Conservation (phyloP, 1,140 invertebrate species). For the Triops cancriformis region DNA sequence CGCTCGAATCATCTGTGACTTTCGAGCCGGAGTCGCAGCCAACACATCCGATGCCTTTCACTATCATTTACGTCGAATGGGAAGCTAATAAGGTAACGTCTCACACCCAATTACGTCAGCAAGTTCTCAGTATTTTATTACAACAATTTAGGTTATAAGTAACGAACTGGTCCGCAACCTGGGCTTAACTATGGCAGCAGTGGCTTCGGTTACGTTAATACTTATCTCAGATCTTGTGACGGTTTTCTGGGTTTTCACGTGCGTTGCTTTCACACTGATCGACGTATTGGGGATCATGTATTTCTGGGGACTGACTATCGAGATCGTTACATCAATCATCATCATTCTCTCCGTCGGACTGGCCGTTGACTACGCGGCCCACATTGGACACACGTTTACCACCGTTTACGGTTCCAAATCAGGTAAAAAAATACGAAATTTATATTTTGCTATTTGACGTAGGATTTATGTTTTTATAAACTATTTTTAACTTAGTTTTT, state of each 20-base stretch:
- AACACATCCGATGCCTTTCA: conserved; percentile 20
- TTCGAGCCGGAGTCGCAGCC: background rate
- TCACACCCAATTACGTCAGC: background rate
- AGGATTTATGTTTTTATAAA: no score
- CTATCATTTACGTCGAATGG: conserved; percentile 29
- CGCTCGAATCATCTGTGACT: conserved; percentile 4
- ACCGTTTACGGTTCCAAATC: conserved; percentile 40
- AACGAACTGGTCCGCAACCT: conserved; percentile 49
- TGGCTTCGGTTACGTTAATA: conserved; percentile 46
- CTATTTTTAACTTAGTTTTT: no score
- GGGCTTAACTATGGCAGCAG: conserved; percentile 42
- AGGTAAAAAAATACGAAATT: no score
- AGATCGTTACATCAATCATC: conserved; percentile 50
- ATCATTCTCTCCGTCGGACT: conserved; percentile 45
- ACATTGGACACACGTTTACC: conserved; percentile 48
- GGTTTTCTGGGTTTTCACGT: conserved; percentile 44
- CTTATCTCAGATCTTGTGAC: conserved; percentile 46
- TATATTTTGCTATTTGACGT: no score
- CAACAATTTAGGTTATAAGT: conserved; percentile 45
- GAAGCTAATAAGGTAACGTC: conserved; percentile 31
- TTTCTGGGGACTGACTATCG: conserved; percentile 48
- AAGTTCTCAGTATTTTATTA: conserved; percentile 4
- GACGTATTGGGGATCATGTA: conserved; percentile 49
- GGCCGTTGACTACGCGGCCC: conserved; percentile 51
- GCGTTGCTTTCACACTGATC: conserved; percentile 48